Evolutionary conservation across 1,140 invertebrate species (phyloP).

Genomic region (Homalodisca vitripennis): DNA sequence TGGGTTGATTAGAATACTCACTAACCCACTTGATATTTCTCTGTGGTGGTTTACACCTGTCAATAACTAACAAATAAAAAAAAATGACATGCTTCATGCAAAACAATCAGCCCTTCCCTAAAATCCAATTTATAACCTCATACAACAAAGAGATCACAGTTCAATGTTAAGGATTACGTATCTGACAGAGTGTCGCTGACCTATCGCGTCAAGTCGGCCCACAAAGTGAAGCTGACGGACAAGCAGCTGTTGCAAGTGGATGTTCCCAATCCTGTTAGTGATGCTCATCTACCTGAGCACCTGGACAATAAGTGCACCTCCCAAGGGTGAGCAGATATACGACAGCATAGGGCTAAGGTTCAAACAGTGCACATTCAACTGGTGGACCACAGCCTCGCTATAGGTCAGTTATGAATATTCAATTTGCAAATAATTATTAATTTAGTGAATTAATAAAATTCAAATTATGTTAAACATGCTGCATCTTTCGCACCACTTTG

Average conservation of each 20-base stretch:
- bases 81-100: no score
- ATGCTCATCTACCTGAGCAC: conserved; percentile 86
- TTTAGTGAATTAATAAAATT: no score
- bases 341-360: conserved; percentile 76
- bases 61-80: no score
- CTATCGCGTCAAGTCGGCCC: conserved; percentile 90
- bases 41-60: no score
- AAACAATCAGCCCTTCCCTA: no score
- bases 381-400: conserved; percentile 89
- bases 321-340: conserved; percentile 71
- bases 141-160: background rate
- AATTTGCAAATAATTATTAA: no score
- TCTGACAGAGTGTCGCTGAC: conserved; percentile 83
- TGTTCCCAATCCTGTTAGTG: conserved; percentile 83
- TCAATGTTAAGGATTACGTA: background rate
- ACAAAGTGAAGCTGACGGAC: conserved; percentile 90
- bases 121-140: background rate
- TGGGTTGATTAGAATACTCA: no score
- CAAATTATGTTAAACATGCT: no score
- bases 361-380: conserved; percentile 86
- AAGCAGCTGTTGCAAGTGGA: conserved; percentile 87
- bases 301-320: conserved; percentile 84
- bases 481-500: no score
- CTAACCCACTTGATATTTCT: no score
- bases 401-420: no score